These are phyloP conservation scores for Pongo pygmaeus DNA, from an alignment of 2,113 vertebrate genomes.

Conservation along the genomic window DNA sequence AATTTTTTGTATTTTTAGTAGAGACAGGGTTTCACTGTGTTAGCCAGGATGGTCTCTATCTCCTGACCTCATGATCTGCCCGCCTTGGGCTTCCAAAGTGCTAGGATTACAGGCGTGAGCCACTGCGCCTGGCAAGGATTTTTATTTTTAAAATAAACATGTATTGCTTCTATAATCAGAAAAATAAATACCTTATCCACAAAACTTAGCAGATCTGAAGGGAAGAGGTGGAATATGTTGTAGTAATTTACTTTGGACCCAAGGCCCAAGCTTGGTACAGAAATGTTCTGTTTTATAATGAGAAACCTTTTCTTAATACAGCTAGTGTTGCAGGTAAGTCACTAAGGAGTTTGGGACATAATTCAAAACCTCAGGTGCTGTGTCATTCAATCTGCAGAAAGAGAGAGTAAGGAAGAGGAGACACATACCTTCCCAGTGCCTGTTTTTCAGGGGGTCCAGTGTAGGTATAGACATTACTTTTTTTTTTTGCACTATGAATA, in stretches of 20 bases:
- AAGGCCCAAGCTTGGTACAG: background rate
- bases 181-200: background rate
- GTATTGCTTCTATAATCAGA: background rate
- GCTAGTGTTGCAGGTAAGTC: background rate
- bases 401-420: background rate
- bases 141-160: slow-evolving; percentile 13
- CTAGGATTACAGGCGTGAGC: too few species aligned
- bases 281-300: background rate
- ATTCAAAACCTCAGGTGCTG: background rate
- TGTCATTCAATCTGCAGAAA: background rate
- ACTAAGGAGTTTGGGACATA: background rate
- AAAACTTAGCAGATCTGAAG: background rate
- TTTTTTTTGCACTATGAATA: background rate
- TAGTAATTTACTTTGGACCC: background rate
- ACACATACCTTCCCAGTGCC: background rate
- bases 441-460: background rate
- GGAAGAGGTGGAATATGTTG: background rate
- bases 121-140: background rate
- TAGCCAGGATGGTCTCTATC: too few species aligned
- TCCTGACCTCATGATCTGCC: too few species aligned
- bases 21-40: too few species aligned
- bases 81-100: too few species aligned
- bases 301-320: background rate
- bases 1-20: too few species aligned
- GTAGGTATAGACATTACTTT: background rate